phyloP scores from a whole-genome alignment of 2,888 invertebrate genomes.

The Lycia hirtaria region DNA sequence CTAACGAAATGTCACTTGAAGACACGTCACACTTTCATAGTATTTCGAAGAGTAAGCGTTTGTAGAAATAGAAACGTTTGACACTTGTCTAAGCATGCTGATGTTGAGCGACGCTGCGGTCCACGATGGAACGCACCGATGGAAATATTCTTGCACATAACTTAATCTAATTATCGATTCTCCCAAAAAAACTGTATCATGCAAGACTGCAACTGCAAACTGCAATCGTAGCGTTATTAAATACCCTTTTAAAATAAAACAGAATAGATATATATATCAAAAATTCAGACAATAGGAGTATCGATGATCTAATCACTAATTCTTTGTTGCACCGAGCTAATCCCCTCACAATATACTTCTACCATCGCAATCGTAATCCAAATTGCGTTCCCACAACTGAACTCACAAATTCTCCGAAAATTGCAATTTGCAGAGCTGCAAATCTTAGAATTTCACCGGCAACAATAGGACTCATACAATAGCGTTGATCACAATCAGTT shows the following conservation, averaged over 20 bases:
- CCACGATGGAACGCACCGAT: too few relatives aligned
- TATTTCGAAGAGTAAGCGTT: too few relatives aligned
- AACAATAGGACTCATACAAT: conserved; percentile 69
- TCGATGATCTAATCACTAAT: conserved; percentile 39
- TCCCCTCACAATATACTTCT: conserved; percentile 42
- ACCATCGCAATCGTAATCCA: conserved; percentile 63
- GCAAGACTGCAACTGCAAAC: too few relatives aligned
- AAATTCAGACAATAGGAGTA: conserved; percentile 33
- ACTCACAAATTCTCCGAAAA: conserved; percentile 61
- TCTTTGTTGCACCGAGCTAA: conserved; percentile 32
- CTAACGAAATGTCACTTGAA: too few relatives aligned
- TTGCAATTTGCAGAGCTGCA: conserved; percentile 68
- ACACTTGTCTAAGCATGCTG: too few relatives aligned
- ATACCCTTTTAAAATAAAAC: conserved; percentile 1
- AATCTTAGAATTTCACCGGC: conserved; percentile 67
- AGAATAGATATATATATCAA: conserved; percentile 15
- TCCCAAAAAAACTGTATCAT: neutral
- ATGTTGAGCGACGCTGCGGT: too few relatives aligned
- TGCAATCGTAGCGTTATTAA: conserved; percentile 2
- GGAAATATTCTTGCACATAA: too few relatives aligned
- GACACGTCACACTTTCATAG: too few relatives aligned
- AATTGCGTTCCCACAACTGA: conserved; percentile 68
- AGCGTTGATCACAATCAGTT: conserved; percentile 74
- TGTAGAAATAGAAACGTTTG: too few relatives aligned
- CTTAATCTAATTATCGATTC: neutral